Evolutionary conservation across 2,113 vertebrate species (phyloP).

Genomic region (Cromileptes altivelis): DNA sequence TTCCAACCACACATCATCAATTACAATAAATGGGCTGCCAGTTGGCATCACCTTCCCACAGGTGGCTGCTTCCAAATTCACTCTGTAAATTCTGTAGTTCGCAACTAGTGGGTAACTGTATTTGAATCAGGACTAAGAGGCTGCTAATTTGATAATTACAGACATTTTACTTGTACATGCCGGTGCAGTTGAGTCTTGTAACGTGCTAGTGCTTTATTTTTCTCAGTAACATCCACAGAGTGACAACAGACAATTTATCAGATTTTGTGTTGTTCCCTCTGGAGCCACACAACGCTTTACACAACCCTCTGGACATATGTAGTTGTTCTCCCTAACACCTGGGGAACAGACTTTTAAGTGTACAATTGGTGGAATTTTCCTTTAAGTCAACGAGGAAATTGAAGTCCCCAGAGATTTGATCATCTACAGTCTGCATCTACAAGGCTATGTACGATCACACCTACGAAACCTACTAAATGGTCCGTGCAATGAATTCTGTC

Average conservation of each 20-base stretch:
- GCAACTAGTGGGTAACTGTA: constrained; percentile 12
- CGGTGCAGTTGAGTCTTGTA: neutral
- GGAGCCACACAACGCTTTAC: no score
- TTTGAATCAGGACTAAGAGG: constrained; percentile 19
- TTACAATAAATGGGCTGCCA: constrained; percentile 12
- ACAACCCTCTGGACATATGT: no score
- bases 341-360: neutral
- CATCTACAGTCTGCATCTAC: neutral
- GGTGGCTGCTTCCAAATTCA: neutral
- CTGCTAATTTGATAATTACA: constrained; percentile 9
- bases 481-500: neutral
- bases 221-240: neutral
- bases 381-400: neutral
- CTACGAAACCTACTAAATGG: neutral
- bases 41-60: constrained; percentile 9
- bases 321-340: neutral
- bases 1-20: constrained; percentile 24
- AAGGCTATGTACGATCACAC: neutral
- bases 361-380: neutral
- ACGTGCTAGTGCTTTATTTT: no score
- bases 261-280: neutral
- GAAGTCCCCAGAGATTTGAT: neutral
- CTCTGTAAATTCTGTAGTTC: neutral
- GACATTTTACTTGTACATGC: neutral
- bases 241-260: neutral